phyloP scores from a whole-genome alignment of 2,888 invertebrate genomes.

The Lucinisca nassula region DNA sequence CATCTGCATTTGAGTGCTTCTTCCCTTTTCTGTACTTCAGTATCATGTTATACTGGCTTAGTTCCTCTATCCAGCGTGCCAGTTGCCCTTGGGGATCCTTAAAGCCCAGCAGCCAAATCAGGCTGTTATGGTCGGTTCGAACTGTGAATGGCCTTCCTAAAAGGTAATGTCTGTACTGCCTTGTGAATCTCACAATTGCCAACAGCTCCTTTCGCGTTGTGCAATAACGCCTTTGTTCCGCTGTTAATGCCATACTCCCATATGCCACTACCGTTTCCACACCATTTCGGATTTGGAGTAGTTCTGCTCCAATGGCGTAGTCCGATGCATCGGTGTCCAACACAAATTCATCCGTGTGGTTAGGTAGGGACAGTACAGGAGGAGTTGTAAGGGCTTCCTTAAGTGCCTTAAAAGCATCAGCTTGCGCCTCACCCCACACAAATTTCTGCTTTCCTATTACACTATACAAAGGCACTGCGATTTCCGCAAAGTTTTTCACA shows the following conservation, averaged over 20 bases:
- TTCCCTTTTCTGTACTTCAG: background rate
- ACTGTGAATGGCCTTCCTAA: background rate
- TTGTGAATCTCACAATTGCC: background rate
- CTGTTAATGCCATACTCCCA: conserved; percentile 48
- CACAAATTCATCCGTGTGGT: conserved; percentile 45
- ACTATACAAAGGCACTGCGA: conserved; percentile 50
- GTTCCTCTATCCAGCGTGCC: conserved; percentile 14
- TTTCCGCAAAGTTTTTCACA: conserved; percentile 43
- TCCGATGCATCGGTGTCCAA: conserved; percentile 70
- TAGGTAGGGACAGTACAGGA: conserved; percentile 56
- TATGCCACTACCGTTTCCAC: conserved; percentile 61
- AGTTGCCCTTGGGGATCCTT: conserved; percentile 3
- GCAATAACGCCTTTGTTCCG: conserved; percentile 39
- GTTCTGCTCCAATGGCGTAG: conserved; percentile 61
- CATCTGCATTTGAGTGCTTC: background rate
- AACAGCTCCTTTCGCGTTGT: conserved; percentile 10
- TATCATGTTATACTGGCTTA: background rate
- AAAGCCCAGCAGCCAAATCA: conserved; percentile 10
- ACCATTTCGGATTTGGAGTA: conserved; percentile 64
- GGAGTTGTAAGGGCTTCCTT: conserved; percentile 32
- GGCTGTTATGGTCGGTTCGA: background rate
- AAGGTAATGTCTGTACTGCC: conserved; percentile 6
- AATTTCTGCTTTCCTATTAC: conserved; percentile 53
- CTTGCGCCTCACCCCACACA: conserved; percentile 40
- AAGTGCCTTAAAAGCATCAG: conserved; percentile 29